Evolutionary conservation across 2,888 invertebrate genomes (phyloP).

Genomic region (Parasteatoda lunata): DNA sequence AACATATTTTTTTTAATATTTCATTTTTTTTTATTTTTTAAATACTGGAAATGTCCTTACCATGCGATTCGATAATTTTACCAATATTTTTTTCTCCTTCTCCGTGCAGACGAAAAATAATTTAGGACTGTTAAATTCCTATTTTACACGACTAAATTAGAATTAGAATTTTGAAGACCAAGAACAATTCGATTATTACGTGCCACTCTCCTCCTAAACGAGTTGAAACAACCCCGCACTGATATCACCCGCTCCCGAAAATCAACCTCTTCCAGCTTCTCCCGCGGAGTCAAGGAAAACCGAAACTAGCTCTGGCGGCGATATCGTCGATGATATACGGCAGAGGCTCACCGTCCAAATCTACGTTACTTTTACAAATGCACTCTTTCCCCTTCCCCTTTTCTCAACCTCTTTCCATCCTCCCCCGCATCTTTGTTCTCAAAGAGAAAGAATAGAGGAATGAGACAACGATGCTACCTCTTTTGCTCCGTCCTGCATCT

Average conservation of each 20-base stretch:
- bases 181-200: not conserved
- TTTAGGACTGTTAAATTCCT: too few species aligned
- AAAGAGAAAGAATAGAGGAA: not conserved
- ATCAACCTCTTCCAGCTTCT: not conserved
- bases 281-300: conserved; percentile 29
- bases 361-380: conserved; percentile 65
- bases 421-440: conserved; percentile 12
- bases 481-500: not conserved
- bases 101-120: too few species aligned
- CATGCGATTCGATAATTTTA: too few species aligned
- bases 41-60: too few species aligned
- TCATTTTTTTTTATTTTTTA: too few species aligned
- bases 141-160: too few species aligned
- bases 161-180: too few species aligned
- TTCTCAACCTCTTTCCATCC: not conserved
- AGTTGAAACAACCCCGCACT: not conserved
- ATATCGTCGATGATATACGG: conserved; percentile 63
- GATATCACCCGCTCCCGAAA: not conserved
- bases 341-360: conserved; percentile 52
- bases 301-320: conserved; percentile 53
- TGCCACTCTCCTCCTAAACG: conserved; percentile 4
- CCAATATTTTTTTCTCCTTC: too few species aligned
- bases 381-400: conserved; percentile 15
- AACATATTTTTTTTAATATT: too few species aligned
- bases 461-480: not conserved